Conservation (phyloP, 2,797 vertebrate genomes). For the Pipistrellus nathusii region DNA sequence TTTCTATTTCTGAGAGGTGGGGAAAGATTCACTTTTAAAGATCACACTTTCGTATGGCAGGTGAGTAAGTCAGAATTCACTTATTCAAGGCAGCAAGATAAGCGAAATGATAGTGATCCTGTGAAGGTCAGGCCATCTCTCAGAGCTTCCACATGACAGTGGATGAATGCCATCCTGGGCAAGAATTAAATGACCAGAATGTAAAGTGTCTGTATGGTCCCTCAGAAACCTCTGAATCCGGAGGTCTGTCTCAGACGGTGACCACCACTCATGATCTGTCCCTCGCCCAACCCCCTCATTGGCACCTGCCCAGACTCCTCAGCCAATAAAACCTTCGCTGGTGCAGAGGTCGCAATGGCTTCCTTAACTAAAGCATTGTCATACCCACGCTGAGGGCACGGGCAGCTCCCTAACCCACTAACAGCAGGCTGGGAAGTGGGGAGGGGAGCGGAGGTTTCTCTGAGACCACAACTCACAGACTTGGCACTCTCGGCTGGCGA, state of each 20-base stretch:
- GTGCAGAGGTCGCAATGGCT: not conserved
- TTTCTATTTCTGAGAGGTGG: not conserved
- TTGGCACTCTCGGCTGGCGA: constrained; percentile 9
- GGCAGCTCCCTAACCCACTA: constrained; percentile 60
- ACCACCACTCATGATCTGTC: not conserved
- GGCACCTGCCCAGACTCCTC: not conserved
- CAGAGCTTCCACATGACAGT: not conserved
- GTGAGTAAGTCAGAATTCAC: constrained; percentile 18
- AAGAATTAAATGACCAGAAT: not conserved
- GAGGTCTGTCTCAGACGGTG: not conserved
- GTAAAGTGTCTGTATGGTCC: not conserved
- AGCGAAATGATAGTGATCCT: not conserved
- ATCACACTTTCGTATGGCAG: not conserved
- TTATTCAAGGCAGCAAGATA: not conserved
- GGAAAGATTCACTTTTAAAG: not conserved
- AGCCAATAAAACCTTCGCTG: not conserved
- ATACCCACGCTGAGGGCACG: not conserved
- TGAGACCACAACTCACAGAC: constrained; percentile 44
- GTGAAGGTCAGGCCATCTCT: not conserved
- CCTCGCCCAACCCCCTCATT: not conserved
- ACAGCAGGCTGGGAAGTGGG: not conserved
- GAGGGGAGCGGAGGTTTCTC: not conserved
- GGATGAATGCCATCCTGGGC: not conserved
- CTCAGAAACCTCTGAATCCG: not conserved
- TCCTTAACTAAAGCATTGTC: constrained; percentile 1